Evolutionary conservation across 2,113 vertebrate genomes (phyloP).

Genomic region (Rhadina sibilatrix): DNA sequence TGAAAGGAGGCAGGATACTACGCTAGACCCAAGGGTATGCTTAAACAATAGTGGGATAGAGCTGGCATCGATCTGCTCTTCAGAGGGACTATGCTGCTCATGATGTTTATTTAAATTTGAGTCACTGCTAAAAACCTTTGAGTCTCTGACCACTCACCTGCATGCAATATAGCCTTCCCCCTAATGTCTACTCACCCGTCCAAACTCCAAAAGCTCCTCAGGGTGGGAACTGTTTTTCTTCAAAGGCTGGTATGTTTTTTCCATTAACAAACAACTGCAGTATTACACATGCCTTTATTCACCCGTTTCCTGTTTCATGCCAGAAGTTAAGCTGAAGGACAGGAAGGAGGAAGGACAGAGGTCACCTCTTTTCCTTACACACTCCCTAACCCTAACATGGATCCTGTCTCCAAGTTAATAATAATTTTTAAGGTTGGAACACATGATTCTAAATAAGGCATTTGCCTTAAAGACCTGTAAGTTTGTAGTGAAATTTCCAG

Average conservation of each 20-base stretch:
- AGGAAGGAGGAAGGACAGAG: background rate
- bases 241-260: background rate
- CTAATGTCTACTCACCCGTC: background rate
- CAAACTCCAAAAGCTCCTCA: background rate
- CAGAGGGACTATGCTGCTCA: background rate
- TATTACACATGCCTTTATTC: background rate
- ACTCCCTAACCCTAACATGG: background rate
- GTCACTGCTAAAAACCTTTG: background rate
- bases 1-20: background rate
- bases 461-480: background rate
- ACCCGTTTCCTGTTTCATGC: background rate
- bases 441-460: background rate
- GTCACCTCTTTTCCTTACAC: background rate
- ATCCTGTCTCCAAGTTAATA: background rate
- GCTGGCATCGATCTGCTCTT: background rate
- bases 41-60: background rate
- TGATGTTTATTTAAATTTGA: background rate
- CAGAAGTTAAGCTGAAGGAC: background rate
- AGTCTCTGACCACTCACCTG: background rate
- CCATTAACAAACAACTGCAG: background rate
- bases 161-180: background rate
- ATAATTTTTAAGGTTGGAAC: background rate
- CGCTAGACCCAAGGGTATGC: background rate
- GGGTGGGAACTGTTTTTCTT: background rate
- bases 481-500: background rate